Evolutionary conservation across 2,888 invertebrate species (phyloP).

Genomic region (Clitarchus hookeri): DNA sequence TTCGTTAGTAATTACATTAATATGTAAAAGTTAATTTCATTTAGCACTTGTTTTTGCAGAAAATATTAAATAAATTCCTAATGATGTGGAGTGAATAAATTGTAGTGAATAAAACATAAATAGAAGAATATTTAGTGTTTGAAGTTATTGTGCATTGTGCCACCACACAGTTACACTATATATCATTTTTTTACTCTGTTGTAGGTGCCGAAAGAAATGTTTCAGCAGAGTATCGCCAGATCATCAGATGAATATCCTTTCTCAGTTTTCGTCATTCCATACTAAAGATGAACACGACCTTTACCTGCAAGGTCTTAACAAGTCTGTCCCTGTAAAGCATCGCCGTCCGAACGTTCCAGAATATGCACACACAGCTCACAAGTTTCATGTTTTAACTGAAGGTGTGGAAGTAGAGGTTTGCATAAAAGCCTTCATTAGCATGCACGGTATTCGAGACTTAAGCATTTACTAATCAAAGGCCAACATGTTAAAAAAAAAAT

Average conservation of each 20-base stretch:
- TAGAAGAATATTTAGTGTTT: not conserved
- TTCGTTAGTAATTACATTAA: not conserved
- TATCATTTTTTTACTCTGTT: not conserved
- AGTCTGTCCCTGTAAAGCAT: no score
- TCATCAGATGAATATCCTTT: constrained; percentile 2
- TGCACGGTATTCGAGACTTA: not conserved
- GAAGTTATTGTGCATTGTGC: not conserved
- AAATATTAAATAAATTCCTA: not conserved
- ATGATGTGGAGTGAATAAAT: not conserved
- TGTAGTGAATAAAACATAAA: not conserved
- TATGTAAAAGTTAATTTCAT: not conserved
- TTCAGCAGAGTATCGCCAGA: not conserved
- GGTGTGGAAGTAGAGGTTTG: not conserved
- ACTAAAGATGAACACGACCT: no score
- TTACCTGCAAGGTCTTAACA: no score
- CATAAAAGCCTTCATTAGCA: not conserved
- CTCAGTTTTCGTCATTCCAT: no score
- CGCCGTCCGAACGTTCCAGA: no score
- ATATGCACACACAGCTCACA: no score
- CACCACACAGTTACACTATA: not conserved
- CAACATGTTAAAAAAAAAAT: not conserved
- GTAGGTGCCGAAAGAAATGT: constrained; percentile 8
- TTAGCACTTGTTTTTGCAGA: not conserved
- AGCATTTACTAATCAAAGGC: not conserved
- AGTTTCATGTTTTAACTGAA: not conserved